Conservation (phyloP, 2,113 vertebrate species). For the Bagarius yarrelli region DNA sequence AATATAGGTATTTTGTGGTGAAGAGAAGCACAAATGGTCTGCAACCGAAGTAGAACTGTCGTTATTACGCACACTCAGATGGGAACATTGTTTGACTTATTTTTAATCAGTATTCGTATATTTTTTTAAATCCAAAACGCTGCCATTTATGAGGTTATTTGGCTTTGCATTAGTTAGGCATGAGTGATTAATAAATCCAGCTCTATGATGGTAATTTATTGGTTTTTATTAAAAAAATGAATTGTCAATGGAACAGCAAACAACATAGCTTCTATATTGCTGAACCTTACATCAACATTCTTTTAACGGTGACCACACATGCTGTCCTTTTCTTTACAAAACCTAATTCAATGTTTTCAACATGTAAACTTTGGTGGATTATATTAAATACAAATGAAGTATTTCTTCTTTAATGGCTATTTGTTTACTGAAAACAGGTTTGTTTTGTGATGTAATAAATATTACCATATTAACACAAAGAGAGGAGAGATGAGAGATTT, state of each 20-base stretch:
- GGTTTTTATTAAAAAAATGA: conserved; percentile 15
- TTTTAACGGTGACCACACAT: conserved; percentile 48
- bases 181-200: neutral
- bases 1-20: neutral
- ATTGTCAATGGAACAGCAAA: conserved; percentile 43
- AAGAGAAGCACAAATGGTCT: too few relatives aligned
- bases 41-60: too few relatives aligned
- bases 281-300: conserved; percentile 29
- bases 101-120: neutral
- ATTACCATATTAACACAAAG: conserved; percentile 14
- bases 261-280: conserved; percentile 49
- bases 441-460: conserved; percentile 29
- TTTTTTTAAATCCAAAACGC: neutral
- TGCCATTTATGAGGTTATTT: neutral
- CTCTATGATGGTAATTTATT: neutral
- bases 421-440: conserved; percentile 14
- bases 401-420: conserved; percentile 7
- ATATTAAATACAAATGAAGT: conserved; percentile 61
- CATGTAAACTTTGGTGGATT: conserved; percentile 72
- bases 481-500: too few relatives aligned
- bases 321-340: conserved; percentile 55
- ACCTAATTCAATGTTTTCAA: conserved; percentile 65
- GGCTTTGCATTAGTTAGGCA: conserved; percentile 49
- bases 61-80: neutral
- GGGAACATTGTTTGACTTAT: neutral